These are phyloP conservation scores for Epsilonema sp. DNA, from an alignment of 2,888 invertebrate genomes.

Conservation along the genomic window DNA sequence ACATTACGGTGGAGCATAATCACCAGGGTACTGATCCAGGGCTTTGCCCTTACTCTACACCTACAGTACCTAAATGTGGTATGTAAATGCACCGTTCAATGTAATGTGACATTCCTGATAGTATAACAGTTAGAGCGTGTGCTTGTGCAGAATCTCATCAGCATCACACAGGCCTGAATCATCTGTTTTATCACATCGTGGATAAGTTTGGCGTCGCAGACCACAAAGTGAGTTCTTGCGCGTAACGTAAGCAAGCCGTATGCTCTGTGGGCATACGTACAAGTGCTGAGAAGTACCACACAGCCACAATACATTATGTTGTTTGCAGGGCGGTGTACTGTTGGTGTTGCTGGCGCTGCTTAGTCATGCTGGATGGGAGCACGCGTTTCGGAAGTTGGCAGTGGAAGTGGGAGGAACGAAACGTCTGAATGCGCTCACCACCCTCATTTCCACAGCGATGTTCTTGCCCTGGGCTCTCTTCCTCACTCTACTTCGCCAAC, in stretches of 20 bases:
- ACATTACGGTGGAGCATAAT: conserved; percentile 28
- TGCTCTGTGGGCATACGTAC: no score
- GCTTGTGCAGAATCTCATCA: conserved; percentile 32
- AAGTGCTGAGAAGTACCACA: no score
- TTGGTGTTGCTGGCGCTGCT: conserved; percentile 33
- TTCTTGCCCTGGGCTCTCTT: conserved; percentile 33
- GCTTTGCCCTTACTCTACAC: no score
- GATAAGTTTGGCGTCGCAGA: conserved; percentile 38
- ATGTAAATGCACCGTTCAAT: no score
- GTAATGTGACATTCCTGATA: no score
- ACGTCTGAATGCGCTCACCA: conserved; percentile 36
- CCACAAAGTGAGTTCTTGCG: conserved; percentile 33
- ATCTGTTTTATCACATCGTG: conserved; percentile 35
- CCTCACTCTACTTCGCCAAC: conserved; percentile 22
- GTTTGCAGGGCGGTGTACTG: conserved; percentile 37
- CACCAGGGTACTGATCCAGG: no score
- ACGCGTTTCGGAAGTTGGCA: conserved; percentile 31
- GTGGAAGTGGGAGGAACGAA: conserved; percentile 39
- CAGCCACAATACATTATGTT: no score
- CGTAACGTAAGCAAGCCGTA: no score
- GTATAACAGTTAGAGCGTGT: no score
- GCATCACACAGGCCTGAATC: conserved; percentile 34
- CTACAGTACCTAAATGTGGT: no score
- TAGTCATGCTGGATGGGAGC: conserved; percentile 33
- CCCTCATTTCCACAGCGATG: conserved; percentile 31